These are phyloP conservation scores for Pituophis catenifer DNA, from an alignment of 2,113 vertebrate genomes.

Conservation along the genomic window DNA sequence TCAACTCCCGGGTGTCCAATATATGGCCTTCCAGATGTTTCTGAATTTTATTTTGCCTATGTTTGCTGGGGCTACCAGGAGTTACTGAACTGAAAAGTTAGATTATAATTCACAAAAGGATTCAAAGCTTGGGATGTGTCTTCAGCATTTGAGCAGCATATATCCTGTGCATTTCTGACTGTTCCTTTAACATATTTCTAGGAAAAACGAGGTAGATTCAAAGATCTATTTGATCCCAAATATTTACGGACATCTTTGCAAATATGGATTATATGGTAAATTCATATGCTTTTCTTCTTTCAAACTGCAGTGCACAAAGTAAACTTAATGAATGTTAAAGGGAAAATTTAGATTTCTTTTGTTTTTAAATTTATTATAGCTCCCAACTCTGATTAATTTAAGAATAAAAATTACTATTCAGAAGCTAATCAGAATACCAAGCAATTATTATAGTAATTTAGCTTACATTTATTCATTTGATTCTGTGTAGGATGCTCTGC, in stretches of 20 bases:
- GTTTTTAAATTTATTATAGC: not conserved
- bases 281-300: not conserved
- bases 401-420: slow-evolving; percentile 5
- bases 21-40: not conserved
- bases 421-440: not conserved
- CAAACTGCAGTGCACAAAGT: not conserved
- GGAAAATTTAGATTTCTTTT: not conserved
- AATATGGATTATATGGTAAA: slow-evolving; percentile 93
- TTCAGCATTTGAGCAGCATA: not conserved
- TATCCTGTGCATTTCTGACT: not conserved
- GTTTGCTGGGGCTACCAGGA: not conserved
- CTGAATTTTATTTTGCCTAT: not conserved
- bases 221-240: slow-evolving; percentile 75
- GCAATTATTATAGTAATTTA: not conserved
- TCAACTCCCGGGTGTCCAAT: not conserved
- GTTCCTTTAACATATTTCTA: slow-evolving; percentile 46
- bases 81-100: not conserved
- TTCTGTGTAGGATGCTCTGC: not conserved
- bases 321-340: not conserved
- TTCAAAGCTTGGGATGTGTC: not conserved
- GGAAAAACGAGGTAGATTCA: slow-evolving; percentile 80
- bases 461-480: not conserved
- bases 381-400: not conserved
- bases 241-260: slow-evolving; percentile 85
- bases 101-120: not conserved